A percentile compares a stretch with the other conserved stretches of the same genome.
Evolutionary conservation across 2,888 invertebrate species (phyloP).

Genomic region (Hemithea aestivaria): DNA sequence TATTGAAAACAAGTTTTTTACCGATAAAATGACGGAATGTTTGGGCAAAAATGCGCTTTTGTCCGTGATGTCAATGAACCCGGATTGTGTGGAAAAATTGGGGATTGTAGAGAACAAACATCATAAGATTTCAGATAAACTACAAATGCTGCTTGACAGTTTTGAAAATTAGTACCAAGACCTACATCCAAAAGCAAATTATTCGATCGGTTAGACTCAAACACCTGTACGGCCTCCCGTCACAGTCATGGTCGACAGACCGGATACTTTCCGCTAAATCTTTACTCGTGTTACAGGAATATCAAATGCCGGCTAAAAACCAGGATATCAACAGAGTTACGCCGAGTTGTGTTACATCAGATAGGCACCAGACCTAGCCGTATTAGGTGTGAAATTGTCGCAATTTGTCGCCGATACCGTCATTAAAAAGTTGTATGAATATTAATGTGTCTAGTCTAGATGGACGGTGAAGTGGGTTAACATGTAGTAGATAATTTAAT

Average conservation of each 20-base stretch:
- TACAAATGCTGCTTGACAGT: no score
- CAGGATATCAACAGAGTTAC: conserved; percentile 42
- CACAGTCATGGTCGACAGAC: conserved; percentile 36
- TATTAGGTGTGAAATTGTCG: conserved; percentile 24
- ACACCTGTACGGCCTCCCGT: conserved; percentile 15
- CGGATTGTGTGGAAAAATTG: conserved; percentile 14
- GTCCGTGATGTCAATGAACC: conserved; percentile 19
- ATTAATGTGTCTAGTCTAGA: conserved; percentile 20
- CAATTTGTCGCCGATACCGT: conserved; percentile 22
- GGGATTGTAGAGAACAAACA: conserved; percentile 5
- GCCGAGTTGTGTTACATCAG: conserved; percentile 39
- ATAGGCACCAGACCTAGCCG: conserved; percentile 10
- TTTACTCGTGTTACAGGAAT: conserved; percentile 61
- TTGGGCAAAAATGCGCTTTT: conserved; percentile 10
- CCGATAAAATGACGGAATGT: conserved; percentile 16
- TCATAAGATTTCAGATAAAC: no score
- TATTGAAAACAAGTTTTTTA: conserved; percentile 13
- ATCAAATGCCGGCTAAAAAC: conserved; percentile 46
- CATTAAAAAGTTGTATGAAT: conserved; percentile 20
- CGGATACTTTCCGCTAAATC: conserved; percentile 65
- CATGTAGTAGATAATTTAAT: conserved; percentile 6
- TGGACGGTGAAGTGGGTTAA: conserved; percentile 18
- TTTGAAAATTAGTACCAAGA: no score
- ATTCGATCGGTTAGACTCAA: conserved; percentile 1
- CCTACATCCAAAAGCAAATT: no score